phyloP scores from a whole-genome alignment of 1,140 invertebrate genomes.

The Cotesia typhae region DNA sequence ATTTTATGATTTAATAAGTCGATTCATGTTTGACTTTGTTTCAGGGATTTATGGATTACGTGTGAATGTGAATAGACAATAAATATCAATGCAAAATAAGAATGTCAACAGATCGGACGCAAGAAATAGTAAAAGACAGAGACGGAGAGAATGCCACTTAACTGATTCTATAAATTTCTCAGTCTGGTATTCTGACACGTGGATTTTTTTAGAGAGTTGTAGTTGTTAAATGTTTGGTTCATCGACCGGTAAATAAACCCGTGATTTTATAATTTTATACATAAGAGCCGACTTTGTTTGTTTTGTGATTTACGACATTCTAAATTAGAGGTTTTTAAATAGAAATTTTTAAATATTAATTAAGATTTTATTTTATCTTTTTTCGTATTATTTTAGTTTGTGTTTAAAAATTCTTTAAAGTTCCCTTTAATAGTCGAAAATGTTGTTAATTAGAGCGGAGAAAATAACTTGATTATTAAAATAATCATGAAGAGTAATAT shows the following conservation, averaged over 20 bases:
- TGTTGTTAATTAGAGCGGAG: no score
- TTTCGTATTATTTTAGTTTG: no score
- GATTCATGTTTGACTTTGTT: constrained; percentile 25
- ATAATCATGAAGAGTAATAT: no score
- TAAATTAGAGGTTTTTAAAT: no score
- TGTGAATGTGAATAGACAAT: constrained; percentile 33
- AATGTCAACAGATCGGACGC: constrained; percentile 6
- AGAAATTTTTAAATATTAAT: not conserved
- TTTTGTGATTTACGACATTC: no score
- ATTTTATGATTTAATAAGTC: no score
- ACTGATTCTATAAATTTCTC: constrained; percentile 19
- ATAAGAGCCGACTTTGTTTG: no score
- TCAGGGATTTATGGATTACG: constrained; percentile 44
- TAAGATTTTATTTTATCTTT: not conserved
- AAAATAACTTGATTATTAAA: no score
- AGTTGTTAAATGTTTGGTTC: not conserved
- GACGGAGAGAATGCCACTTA: not conserved
- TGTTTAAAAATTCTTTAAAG: no score
- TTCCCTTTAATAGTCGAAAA: no score
- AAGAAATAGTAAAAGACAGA: no score
- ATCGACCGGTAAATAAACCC: not conserved
- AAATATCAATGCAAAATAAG: constrained; percentile 40
- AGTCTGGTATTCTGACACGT: constrained; percentile 1
- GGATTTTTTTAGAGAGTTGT: constrained; percentile 17
- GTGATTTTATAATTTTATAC: no score